phyloP scores from a whole-genome alignment of 2,888 invertebrate species.

The Microchrysa polita region DNA sequence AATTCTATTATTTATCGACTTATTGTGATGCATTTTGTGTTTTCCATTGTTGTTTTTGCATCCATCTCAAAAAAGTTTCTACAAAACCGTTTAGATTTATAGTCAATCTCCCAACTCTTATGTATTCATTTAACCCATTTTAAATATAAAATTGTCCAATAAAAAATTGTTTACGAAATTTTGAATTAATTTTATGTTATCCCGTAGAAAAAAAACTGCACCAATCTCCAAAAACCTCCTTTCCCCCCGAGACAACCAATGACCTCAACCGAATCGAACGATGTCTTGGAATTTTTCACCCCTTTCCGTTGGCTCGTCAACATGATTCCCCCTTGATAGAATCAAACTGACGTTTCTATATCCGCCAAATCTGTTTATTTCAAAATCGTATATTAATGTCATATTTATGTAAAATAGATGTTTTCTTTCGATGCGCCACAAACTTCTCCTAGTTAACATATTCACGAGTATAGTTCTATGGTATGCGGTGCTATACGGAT shows the following conservation, averaged over 20 bases:
- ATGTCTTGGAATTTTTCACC: background rate
- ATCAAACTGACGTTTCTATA: background rate
- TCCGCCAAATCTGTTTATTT: slow-evolving; percentile 1
- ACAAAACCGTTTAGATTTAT: no score
- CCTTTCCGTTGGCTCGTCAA: background rate
- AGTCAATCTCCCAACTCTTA: no score
- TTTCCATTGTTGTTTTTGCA: no score
- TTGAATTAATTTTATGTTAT: background rate
- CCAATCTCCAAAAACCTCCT: background rate
- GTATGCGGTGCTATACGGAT: background rate
- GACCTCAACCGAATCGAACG: background rate
- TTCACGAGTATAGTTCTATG: background rate
- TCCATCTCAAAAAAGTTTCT: no score
- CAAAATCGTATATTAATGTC: slow-evolving; percentile 19
- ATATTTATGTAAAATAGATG: slow-evolving; percentile 7
- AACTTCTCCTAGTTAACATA: no score
- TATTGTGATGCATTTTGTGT: no score
- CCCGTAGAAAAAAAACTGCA: background rate
- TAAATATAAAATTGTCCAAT: background rate
- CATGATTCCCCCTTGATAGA: background rate
- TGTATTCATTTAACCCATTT: background rate
- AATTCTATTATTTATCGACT: no score
- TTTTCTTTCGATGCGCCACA: background rate
- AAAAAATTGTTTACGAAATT: background rate
- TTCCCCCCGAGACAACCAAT: background rate